A percentile compares a stretch with the other conserved stretches of the same genome.
These are phyloP conservation scores for Coptodon rendalli DNA, from an alignment of 2,113 vertebrate species.

Conservation along the genomic window DNA sequence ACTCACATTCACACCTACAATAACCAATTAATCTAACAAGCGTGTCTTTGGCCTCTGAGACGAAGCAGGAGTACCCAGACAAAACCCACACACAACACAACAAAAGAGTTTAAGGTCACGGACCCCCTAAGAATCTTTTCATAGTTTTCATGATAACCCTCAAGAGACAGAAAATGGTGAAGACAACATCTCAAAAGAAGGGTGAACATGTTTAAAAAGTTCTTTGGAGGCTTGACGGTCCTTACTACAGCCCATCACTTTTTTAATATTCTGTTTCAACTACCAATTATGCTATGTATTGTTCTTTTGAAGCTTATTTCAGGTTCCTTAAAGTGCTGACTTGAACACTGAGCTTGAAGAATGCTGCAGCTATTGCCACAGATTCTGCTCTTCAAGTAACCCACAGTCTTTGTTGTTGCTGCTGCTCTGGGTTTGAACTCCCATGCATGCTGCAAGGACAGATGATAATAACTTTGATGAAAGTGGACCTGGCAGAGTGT, in stretches of 20 bases:
- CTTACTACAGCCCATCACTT: neutral
- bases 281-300: neutral
- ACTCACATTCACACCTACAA: neutral
- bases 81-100: neutral
- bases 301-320: neutral
- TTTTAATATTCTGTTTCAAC: neutral
- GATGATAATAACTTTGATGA: neutral
- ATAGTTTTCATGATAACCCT: neutral
- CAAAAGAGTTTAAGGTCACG: neutral
- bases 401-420: neutral
- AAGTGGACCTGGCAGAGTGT: neutral
- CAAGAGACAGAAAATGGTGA: neutral
- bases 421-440: neutral
- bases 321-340: neutral
- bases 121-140: neutral
- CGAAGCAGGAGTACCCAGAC: neutral
- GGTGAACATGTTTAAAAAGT: neutral
- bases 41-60: neutral
- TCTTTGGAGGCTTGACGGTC: neutral
- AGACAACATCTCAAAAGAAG: neutral
- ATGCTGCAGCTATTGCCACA: neutral
- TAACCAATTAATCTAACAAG: neutral
- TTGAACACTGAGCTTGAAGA: neutral
- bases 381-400: neutral
- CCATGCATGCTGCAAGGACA: neutral